Evolutionary conservation across 2,888 invertebrate species (phyloP).

Genomic region (Andrena chrysosceles): DNA sequence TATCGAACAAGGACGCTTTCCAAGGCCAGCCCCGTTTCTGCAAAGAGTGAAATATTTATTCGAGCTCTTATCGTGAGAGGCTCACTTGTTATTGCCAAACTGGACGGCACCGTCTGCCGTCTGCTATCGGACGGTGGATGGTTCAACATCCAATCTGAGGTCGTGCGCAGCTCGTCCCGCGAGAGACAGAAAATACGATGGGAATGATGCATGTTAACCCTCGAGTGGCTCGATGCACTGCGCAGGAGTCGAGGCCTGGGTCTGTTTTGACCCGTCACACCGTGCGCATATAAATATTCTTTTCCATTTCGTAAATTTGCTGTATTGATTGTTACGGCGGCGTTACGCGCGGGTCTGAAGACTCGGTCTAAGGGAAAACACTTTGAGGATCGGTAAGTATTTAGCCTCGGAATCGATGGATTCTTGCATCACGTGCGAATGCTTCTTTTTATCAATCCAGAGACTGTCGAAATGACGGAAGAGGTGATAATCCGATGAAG

Average conservation of each 20-base stretch:
- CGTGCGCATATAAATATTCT: no score
- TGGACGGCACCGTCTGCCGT: constrained; percentile 45
- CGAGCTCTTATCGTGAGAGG: constrained; percentile 38
- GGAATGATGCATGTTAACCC: not conserved
- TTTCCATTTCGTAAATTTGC: no score
- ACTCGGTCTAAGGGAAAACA: no score
- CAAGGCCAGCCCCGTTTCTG: constrained; percentile 48
- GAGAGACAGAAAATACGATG: constrained; percentile 33
- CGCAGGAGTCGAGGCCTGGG: not conserved
- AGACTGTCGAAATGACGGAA: no score
- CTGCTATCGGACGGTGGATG: constrained; percentile 54
- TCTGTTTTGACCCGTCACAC: not conserved
- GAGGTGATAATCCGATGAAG: no score
- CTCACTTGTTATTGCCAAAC: constrained; percentile 64
- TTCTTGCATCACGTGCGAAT: no score
- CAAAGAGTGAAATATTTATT: constrained; percentile 53
- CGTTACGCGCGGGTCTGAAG: no score
- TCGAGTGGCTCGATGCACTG: not conserved
- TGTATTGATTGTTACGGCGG: no score
- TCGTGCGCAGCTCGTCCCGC: constrained; percentile 57
- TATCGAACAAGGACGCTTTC: constrained; percentile 48
- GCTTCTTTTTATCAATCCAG: no score
- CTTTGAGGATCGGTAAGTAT: no score
- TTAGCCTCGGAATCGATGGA: no score
- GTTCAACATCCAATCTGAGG: constrained; percentile 79